Base-by-base conservation (phyloP, 53 echinoderm and acorn worm species). In the Arbacia lixula region DNA sequence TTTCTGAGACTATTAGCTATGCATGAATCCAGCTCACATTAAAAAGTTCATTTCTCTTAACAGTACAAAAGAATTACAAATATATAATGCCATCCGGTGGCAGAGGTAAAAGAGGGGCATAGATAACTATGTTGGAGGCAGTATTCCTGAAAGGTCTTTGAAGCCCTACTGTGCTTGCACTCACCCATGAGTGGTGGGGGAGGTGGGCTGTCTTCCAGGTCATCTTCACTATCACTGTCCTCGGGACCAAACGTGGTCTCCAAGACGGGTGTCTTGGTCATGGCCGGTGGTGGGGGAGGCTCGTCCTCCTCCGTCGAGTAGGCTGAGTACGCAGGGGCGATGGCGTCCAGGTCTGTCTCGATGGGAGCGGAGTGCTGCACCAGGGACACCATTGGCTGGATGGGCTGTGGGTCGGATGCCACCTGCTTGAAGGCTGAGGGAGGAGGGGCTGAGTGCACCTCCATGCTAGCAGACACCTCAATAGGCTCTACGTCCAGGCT, bases 181-280 rank as follows among this genome's bases (percentile, higher is more conserved):
- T 66, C 1, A 66, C 66, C 66, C 66, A 66, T 66, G 3, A 32
- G 31, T 53, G 54, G 53, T 52, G 75, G 75, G 22, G 71, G 71
- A 14, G 71, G 71, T 28, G 50, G 71, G 42, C 71, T 37, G 6
- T 63, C 63, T 33, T 63, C 63, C n/a, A n/a, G n/a, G 8, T 56
- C 56, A 56, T 56, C 56, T 5, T 36, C 36, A 36, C 34, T 32
- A 20, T 34, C 35, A 75, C 17, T 6, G 33, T 94, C 80, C 10
- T 91, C 91, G 21, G 76, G 86, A n/a, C 94, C 94, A 68, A 94
- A 94, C 21, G 94, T 91, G 0, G 91, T 91, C 50, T 94, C 94
- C 35, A 84, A 86, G 35, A 84, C 51, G 9, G 88, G 84, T n/a
- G 62, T 26, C 22, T 82, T 71, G 41, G 36, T 6, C 64, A 8